phyloP scores from a whole-genome alignment of 2,113 vertebrate species.

The Oncorhynchus kisutch region DNA sequence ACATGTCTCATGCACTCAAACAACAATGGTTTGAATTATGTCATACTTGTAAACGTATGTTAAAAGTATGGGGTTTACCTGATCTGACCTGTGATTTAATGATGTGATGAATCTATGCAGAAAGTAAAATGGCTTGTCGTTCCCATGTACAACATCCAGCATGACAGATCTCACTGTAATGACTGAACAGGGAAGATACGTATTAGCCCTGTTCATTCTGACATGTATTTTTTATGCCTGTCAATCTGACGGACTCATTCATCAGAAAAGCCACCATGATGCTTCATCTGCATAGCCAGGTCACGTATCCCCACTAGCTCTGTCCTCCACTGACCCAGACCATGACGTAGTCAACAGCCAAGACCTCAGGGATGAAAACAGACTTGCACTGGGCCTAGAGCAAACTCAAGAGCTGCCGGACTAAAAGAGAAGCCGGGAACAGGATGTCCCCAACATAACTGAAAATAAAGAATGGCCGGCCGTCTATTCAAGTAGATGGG shows the following conservation, averaged over 20 bases:
- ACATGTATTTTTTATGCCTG: conserved; percentile 4
- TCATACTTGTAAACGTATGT: not conserved
- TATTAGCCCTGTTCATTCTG: conserved; percentile 32
- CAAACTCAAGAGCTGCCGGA: conserved; percentile 8
- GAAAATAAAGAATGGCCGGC: conserved; percentile 37
- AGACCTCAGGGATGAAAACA: conserved; percentile 12
- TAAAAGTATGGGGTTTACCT: not conserved
- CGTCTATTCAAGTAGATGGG: conserved; percentile 19
- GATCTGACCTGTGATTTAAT: not conserved
- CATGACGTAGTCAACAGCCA: not conserved
- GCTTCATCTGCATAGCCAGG: conserved; percentile 34
- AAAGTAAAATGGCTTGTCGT: not conserved
- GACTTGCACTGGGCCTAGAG: conserved; percentile 21
- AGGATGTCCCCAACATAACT: conserved; percentile 46
- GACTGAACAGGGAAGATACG: not conserved
- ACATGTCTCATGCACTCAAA: not conserved
- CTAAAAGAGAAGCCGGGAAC: conserved; percentile 30
- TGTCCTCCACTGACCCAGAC: conserved; percentile 13
- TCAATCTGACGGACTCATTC: conserved; percentile 10
- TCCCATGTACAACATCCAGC: conserved; percentile 26
- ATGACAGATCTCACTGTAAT: not conserved
- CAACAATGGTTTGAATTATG: not conserved
- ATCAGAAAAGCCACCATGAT: not conserved
- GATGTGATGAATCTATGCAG: not conserved
- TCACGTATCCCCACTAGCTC: not conserved